These are phyloP conservation scores for Mizuhopecten yessoensis DNA, from an alignment of 1,140 invertebrate genomes.

Conservation along the genomic window DNA sequence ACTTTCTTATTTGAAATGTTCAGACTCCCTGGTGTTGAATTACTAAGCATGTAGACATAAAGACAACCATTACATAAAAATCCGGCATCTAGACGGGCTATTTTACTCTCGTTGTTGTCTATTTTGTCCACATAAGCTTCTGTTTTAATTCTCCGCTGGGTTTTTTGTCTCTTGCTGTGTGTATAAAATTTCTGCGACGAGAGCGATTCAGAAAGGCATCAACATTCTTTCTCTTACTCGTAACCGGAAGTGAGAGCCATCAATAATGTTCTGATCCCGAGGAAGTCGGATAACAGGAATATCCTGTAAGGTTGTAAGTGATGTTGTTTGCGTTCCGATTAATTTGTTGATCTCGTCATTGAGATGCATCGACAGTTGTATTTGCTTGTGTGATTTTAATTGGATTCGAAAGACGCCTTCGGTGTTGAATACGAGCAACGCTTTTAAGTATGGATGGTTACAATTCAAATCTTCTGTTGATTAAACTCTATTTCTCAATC, in stretches of 20 bases:
- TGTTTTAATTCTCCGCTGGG: neutral
- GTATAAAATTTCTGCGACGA: neutral
- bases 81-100: neutral
- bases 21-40: neutral
- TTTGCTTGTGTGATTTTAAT: neutral
- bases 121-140: neutral
- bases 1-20: neutral
- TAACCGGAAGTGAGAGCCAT: neutral
- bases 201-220: neutral
- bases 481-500: neutral
- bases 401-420: neutral
- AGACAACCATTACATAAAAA: neutral
- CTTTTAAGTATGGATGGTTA: neutral
- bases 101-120: neutral
- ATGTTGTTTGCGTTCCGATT: neutral
- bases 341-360: neutral
- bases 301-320: neutral
- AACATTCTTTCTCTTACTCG: neutral
- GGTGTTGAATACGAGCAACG: neutral
- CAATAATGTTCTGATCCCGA: neutral
- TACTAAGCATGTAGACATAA: neutral
- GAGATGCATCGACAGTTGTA: neutral
- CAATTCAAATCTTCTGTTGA: neutral
- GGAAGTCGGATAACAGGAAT: neutral
- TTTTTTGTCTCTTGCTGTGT: neutral